Evolutionary conservation across 2,113 vertebrate genomes (phyloP).

Genomic region (Ophiodon elongatus): DNA sequence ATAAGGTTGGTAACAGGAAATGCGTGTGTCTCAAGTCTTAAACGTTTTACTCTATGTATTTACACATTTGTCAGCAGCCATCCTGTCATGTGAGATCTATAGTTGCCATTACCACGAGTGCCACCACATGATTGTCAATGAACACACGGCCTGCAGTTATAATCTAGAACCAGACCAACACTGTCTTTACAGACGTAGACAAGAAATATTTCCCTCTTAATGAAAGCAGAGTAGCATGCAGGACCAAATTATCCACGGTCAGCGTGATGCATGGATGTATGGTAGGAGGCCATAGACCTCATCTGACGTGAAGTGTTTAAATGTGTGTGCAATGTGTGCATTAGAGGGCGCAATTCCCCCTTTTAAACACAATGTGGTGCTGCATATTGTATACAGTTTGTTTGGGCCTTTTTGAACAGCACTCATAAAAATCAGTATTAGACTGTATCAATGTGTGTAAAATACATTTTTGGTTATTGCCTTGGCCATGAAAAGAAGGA

Average conservation of each 20-base stretch:
- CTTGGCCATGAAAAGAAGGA: not conserved
- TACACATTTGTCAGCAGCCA: not conserved
- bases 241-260: not conserved
- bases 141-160: not conserved
- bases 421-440: not conserved
- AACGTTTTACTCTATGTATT: not conserved
- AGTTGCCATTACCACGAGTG: not conserved
- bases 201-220: not conserved
- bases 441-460: not conserved
- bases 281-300: not conserved
- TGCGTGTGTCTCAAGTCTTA: not conserved
- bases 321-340: conserved; percentile 19
- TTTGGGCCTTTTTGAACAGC: not conserved
- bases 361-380: not conserved
- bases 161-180: not conserved
- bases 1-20: not conserved
- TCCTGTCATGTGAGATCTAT: not conserved
- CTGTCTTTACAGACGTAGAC: not conserved
- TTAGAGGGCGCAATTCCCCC: conserved; percentile 66
- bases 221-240: not conserved
- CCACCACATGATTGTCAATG: not conserved
- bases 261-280: not conserved
- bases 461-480: not conserved
- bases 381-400: not conserved
- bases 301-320: not conserved